Base-by-base conservation (phyloP, 2,113 vertebrate species). In the Colistium nudipinnis region DNA sequence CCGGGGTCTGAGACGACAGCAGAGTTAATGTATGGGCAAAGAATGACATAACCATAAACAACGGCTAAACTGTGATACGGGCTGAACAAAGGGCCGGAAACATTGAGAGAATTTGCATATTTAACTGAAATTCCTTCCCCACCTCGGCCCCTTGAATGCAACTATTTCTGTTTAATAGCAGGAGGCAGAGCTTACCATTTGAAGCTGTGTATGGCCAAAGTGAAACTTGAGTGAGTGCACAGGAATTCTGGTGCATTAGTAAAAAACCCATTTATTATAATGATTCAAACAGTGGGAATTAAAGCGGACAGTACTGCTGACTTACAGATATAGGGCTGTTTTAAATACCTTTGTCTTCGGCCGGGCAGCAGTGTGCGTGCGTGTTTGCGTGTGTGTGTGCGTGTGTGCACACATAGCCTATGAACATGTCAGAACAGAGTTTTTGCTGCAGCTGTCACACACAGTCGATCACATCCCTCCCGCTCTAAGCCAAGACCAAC, bases 211-310 rank as follows among this genome's bases (percentile, higher is more conserved):
- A 24, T 22, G 20, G 31, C 10, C 13, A 12, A 13, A 55, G 25
- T 45, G 56, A 61, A 57, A 71, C 13, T 31, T 49, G 30, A 16
- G 27, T 55, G 49, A 45, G 36, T 31, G 10, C 20, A 39, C 14
- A 9, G 36, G 27, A 60, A 44, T 62, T n/a, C 24, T 25, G 49
- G 38, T 31, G 20, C 41, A 55, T 41, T 22, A 31, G 39, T 47
- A 56, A 67, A 68, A 78, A 74, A 36, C 47, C 56, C 60, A 68
- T 71, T 48, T 33, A 67, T 59, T 68, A 41, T 25, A 69, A 28
- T 45, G 27, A 62, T 56, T 71, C 65, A 76, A 28, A 53, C 38
- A 63, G 45, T 10, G 19, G 51, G 45, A 47, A 63, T 71, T 55
- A 56, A 64, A 49, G 22, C 54, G 41, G 35, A 62, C 39, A 74